Percentiles rank a stretch among this genome's conserved stretches.
phyloP scores from a whole-genome alignment of 2,113 vertebrate genomes.

The Haemorhous mexicanus region DNA sequence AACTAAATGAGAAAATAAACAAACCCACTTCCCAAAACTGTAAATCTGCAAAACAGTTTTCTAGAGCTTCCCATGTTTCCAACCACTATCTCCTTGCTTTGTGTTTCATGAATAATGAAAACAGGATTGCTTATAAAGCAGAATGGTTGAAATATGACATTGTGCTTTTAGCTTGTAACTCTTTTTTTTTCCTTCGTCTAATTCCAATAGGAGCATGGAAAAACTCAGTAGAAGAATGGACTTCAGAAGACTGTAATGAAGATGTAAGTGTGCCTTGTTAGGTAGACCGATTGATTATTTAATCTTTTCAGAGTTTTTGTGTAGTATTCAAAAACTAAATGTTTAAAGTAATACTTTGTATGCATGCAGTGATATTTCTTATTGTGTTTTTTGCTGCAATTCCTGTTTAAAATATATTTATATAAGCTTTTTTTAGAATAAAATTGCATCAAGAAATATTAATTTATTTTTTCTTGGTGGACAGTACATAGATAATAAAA shows the following conservation, averaged over 20 bases:
- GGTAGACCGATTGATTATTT: background rate
- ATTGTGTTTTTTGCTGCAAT: background rate
- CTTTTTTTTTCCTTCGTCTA: background rate
- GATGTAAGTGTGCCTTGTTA: conserved; percentile 79
- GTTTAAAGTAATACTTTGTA: background rate
- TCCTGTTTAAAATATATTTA: background rate
- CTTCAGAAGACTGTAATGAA: conserved; percentile 93
- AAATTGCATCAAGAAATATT: background rate
- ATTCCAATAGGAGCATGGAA: conserved; percentile 81
- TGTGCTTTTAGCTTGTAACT: background rate
- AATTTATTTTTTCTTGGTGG: background rate
- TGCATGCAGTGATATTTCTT: background rate
- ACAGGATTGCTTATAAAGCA: background rate
- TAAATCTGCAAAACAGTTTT: background rate
- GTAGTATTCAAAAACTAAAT: background rate
- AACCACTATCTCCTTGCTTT: background rate
- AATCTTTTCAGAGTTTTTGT: background rate
- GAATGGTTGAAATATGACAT: background rate
- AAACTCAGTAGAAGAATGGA: conserved; percentile 90
- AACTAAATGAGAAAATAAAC: background rate
- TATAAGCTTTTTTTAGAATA: background rate
- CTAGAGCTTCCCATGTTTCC: background rate
- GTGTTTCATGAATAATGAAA: background rate
- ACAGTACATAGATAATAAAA: background rate
- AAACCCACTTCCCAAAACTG: background rate